A percentile compares a stretch with the other conserved stretches of the same genome.
phyloP scores from a whole-genome alignment of 2,888 invertebrate species.

The Fissipunctia ypsillon region DNA sequence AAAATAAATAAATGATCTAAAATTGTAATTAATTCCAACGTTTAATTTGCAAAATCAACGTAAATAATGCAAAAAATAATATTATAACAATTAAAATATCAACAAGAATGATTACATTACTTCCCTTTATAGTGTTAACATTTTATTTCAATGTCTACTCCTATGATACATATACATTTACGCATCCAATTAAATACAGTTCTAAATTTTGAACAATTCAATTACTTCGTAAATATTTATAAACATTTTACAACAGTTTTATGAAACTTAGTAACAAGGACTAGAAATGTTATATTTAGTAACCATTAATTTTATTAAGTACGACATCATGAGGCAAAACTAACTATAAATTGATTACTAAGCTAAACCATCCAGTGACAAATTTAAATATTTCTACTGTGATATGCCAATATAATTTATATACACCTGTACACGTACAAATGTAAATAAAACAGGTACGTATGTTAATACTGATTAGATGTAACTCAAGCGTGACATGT shows the following conservation, averaged over 20 bases:
- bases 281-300: constrained; percentile 69
- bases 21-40: constrained; percentile 2
- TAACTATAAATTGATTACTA: constrained; percentile 55
- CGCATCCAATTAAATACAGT: constrained; percentile 77
- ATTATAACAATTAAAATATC: constrained; percentile 32
- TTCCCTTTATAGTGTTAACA: constrained; percentile 81
- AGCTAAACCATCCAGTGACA: constrained; percentile 62
- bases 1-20: constrained; percentile 11
- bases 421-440: constrained; percentile 82
- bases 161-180: constrained; percentile 79
- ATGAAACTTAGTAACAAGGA: constrained; percentile 83
- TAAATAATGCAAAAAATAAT: constrained; percentile 13
- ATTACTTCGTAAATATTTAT: constrained; percentile 84
- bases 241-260: constrained; percentile 88
- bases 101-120: constrained; percentile 80
- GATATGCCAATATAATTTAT: constrained; percentile 87
- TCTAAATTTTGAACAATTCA: constrained; percentile 79
- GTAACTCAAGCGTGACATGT: constrained; percentile 46
- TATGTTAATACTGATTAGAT: constrained; percentile 37
- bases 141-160: constrained; percentile 76
- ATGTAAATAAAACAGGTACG: constrained; percentile 58
- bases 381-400: constrained; percentile 68
- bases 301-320: constrained; percentile 60
- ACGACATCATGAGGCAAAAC: constrained; percentile 59
- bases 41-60: constrained; percentile 23